Evolutionary conservation across 2,797 vertebrate genomes (phyloP).

Genomic region (Sitta carolinensis): DNA sequence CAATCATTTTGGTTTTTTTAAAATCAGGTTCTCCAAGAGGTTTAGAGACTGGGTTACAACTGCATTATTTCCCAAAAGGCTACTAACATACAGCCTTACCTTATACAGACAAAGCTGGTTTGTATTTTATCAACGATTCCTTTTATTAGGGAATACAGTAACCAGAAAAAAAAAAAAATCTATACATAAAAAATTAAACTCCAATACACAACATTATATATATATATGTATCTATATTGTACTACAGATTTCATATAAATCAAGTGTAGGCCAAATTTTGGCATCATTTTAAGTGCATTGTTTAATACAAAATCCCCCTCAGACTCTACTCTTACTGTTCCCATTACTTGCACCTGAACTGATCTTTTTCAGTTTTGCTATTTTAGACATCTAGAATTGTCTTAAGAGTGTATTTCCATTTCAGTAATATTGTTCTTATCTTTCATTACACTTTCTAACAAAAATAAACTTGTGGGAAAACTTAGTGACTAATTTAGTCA

Average conservation of each 20-base stretch:
- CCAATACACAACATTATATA: background rate
- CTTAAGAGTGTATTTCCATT: background rate
- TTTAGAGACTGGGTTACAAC: background rate
- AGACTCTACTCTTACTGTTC: background rate
- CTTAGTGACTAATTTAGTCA: conserved; percentile 21
- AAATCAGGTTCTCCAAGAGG: background rate
- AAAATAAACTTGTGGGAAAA: background rate
- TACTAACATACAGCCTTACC: background rate
- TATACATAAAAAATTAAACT: conserved; percentile 5
- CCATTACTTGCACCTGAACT: background rate
- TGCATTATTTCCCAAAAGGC: background rate
- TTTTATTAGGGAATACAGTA: conserved; percentile 2
- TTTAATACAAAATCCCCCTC: conserved; percentile 21
- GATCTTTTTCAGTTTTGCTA: background rate
- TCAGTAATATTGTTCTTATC: background rate
- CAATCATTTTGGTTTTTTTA: background rate
- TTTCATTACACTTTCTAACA: background rate
- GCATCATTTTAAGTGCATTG: conserved; percentile 35
- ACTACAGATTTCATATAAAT: conserved; percentile 47
- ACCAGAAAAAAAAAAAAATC: background rate
- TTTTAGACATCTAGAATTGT: background rate
- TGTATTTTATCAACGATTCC: background rate
- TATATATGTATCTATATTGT: background rate
- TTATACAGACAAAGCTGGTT: background rate
- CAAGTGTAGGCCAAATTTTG: conserved; percentile 55